Conservation (phyloP, 1,140 invertebrate genomes). For the Diprion similis region DNA sequence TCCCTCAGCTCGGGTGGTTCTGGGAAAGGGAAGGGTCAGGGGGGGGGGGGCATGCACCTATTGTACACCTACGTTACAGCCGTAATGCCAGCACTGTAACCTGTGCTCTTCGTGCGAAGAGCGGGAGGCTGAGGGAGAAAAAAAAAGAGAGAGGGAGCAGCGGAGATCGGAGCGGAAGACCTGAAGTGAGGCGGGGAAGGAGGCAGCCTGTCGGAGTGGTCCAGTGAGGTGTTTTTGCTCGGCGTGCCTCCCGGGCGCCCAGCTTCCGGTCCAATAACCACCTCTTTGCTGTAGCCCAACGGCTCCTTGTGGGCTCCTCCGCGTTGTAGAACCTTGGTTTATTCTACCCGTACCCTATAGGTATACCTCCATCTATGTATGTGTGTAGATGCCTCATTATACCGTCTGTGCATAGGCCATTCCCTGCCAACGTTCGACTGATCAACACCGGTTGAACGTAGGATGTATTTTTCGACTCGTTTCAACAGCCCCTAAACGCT, state of each 20-base stretch:
- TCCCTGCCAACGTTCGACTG: too few species aligned
- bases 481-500: slow-evolving; percentile 20
- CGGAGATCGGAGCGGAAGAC: slow-evolving; percentile 8
- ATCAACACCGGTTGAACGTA: too few species aligned
- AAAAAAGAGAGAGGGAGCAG: slow-evolving; percentile 18
- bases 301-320: background rate
- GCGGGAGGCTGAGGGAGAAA: background rate
- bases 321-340: background rate
- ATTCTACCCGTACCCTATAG: slow-evolving; percentile 13
- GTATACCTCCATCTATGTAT: slow-evolving; percentile 18
- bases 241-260: slow-evolving; percentile 25
- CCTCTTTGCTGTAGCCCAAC: slow-evolving; percentile 15
- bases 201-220: slow-evolving; percentile 5
- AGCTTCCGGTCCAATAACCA: slow-evolving; percentile 37
- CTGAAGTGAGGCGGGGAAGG: background rate
- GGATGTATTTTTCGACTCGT: slow-evolving; percentile 16
- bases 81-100: background rate
- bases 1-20: too few species aligned
- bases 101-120: too few species aligned
- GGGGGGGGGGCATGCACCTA: background rate
- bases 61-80: background rate
- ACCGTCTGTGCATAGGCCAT: too few species aligned
- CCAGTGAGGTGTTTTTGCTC: slow-evolving; percentile 24
- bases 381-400: background rate
- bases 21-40: background rate